Evolutionary conservation across 2,888 invertebrate species (phyloP), one percentile per base, ranked within the genome.

Genomic region (Biston betularia): DNA sequence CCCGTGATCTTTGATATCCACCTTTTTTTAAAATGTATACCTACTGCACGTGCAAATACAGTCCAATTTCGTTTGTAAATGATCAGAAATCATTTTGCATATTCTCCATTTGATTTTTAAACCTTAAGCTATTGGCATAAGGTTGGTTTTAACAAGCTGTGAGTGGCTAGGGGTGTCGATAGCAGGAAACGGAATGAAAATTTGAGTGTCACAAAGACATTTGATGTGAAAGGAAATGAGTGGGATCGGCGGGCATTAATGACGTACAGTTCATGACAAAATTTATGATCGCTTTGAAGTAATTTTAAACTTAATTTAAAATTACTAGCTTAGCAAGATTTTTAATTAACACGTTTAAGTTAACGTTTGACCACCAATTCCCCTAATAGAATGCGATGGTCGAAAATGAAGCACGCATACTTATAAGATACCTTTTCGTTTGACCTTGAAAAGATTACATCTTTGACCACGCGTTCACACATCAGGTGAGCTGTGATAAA

Each of bases 171-270:
- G 66, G 58, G 14, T 64, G 53, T 46, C 63, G 45, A 60, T 65
- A 40, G 12, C 53, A 54, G 58, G 42, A 62, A 60, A 48, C 46
- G 49, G 44, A 67, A 63, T 50, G 63, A 59, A 53, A 63, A 63
- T 67, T 63, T 50, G 67, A 63, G 58, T 55, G 67, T 63, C 63
- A 67, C 62, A 67, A 67, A 63, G 62, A 53, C 61, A 53, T 58
- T 60, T 52, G 60, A 55, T 50, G 24, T 53, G 56, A 61, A 61
- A 65, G 65, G 57, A 65, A 59, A 58, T 59, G 56, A 59, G 65
- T 49, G 50, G 60, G 50, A 60, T 60, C 49, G 54, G 35, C 10
- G 24, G 45, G 49, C 65, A 48, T 65, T 59, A 59, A 65, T 65
- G 65, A 54, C 24, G 49, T 58, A 49, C 6, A 44, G 5, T 54